Evolutionary conservation across 2,888 invertebrate genomes (phyloP).

Genomic region (Drosophila buzzatii): DNA sequence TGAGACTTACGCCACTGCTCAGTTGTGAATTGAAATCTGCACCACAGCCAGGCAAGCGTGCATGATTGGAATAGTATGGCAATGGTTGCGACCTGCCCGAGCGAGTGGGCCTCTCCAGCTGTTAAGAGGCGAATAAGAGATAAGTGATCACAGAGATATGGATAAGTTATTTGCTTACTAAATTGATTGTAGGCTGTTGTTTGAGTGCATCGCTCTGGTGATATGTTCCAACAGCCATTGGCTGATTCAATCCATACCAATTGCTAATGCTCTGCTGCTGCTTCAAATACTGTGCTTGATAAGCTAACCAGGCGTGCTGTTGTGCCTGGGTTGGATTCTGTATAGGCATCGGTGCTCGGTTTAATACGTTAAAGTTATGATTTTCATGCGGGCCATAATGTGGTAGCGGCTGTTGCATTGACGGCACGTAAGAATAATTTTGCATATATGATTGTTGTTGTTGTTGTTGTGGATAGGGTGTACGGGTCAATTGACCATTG

Average conservation of each 20-base stretch:
- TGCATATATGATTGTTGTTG: not conserved
- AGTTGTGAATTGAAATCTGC: not conserved
- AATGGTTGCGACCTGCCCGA: not conserved
- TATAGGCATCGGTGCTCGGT: not conserved
- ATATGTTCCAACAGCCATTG: not conserved
- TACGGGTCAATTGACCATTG: not conserved
- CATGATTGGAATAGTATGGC: not conserved
- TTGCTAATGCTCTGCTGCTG: slow-evolving; percentile 10
- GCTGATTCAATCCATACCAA: slow-evolving; percentile 19
- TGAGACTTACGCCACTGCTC: slow-evolving; percentile 14
- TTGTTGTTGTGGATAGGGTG: not conserved
- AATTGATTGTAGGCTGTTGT: not conserved
- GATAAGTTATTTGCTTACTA: not conserved
- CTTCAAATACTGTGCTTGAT: slow-evolving; percentile 5
- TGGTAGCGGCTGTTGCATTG: slow-evolving; percentile 11
- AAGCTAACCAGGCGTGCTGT: slow-evolving; percentile 4
- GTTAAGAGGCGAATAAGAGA: too few relatives aligned
- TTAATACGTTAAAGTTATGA: not conserved
- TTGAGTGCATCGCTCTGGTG: not conserved
- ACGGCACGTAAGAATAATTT: slow-evolving; percentile 7
- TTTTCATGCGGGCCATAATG: slow-evolving; percentile 1
- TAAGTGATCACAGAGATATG: not conserved
- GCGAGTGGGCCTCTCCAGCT: not conserved
- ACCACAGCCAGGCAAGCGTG: not conserved
- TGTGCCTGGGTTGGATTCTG: slow-evolving; percentile 6